Percentiles rank a stretch among this genome's conserved stretches.
Evolutionary conservation across 2,797 vertebrate species (phyloP).

Genomic region (Anomalospiza imberbis): DNA sequence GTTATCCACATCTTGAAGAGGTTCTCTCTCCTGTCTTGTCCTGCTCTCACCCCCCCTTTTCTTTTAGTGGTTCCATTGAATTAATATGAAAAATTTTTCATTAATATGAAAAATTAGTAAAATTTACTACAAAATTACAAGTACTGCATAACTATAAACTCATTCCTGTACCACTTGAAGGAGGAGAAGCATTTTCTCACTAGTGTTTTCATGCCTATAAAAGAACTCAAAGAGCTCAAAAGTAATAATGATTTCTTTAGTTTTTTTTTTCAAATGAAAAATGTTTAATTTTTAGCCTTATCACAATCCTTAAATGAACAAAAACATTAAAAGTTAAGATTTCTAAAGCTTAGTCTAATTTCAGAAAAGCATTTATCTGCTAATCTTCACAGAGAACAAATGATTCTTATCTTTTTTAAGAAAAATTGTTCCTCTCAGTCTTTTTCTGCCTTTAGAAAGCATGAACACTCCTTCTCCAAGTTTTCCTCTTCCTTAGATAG

Average conservation of each 20-base stretch:
- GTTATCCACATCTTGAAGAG: background rate
- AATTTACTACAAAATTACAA: background rate
- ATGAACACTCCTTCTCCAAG: background rate
- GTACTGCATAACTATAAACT: background rate
- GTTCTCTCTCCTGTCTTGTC: background rate
- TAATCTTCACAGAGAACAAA: background rate
- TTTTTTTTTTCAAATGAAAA: background rate
- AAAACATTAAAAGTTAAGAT: background rate
- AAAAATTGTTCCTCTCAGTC: background rate
- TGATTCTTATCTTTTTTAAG: accelerated
- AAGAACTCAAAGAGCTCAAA: background rate
- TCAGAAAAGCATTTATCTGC: background rate
- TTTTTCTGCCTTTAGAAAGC: background rate
- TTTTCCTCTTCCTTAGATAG: background rate
- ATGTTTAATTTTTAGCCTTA: background rate
- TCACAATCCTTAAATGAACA: background rate
- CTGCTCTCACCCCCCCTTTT: background rate
- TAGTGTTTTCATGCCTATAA: background rate
- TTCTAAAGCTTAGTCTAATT: background rate
- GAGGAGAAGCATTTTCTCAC: background rate
- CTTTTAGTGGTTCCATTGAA: background rate
- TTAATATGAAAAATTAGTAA: background rate
- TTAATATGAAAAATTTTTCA: background rate
- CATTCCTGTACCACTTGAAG: background rate
- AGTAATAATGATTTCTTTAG: background rate